Evolutionary conservation across 2,888 invertebrate genomes (phyloP), one percentile per base, ranked within the genome.

Genomic region (Ctenicera cuprea): DNA sequence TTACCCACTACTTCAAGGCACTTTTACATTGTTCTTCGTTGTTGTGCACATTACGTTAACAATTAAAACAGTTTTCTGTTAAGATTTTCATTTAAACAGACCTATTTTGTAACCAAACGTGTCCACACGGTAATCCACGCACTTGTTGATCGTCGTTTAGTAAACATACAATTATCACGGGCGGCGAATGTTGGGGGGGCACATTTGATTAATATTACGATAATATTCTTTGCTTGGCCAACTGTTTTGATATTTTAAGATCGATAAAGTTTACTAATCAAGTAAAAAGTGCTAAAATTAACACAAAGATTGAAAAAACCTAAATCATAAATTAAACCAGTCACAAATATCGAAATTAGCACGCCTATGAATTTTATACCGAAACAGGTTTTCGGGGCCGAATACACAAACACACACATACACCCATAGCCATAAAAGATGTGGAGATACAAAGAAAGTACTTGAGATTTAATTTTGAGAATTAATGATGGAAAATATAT

Each of bases 361-460:
- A 70, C 76, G 78, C 76, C 77, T 57, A 77, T 77, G 78, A 62
- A 33, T 69, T 77, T 75, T 73, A 76, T 74, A 75, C 75, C 71
- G 76, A 79, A 80, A 80, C 80, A 78, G 79, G 80, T 80, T 80
- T 80, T 77, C 68, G 76, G 69, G 52, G 64, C 73, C 71, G 59
- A 59, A 57, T 37, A 59, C 12, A 18, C 37, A 37, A 7, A 12
- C n/a, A 14, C 9, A 30, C 52, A 52, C 26, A 26, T 5, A 26
- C n/a, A n/a, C n/a, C 45, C 45, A 45, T 45, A 45, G 45, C 16
- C 45, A 18, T 18, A 45, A 45, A 16, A 45, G 11, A 45, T 45
- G n/a, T n/a, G n/a, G n/a, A n/a, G n/a, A n/a, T n/a, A n/a, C n/a
- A n/a, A n/a, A n/a, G n/a, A n/a, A n/a, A n/a, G n/a, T n/a, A n/a